Evolutionary conservation across 1,140 invertebrate genomes (phyloP).

Genomic region (Thaumatotibia leucotreta): DNA sequence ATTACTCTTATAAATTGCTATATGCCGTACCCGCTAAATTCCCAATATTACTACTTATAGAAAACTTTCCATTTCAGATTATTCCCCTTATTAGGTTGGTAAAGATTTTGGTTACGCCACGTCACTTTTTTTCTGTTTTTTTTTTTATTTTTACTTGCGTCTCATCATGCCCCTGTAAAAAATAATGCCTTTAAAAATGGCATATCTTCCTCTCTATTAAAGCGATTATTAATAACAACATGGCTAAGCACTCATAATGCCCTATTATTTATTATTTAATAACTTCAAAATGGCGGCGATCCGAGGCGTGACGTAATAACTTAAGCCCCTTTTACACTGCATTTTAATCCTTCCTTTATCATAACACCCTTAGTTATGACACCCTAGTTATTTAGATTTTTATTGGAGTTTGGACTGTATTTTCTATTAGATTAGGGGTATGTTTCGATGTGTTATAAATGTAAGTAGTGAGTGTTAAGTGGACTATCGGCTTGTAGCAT

Average conservation of each 20-base stretch:
- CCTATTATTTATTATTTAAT: slow-evolving; percentile 45
- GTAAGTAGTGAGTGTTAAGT: not conserved
- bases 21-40: no score
- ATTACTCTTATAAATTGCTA: no score
- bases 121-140: no score
- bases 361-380: slow-evolving; percentile 45
- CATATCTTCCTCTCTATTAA: not conserved
- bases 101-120: no score
- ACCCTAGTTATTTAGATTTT: slow-evolving; percentile 30
- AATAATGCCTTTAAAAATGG: not conserved
- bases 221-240: slow-evolving; percentile 11
- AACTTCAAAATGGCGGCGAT: slow-evolving; percentile 52
- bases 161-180: not conserved
- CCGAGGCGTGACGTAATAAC: slow-evolving; percentile 55
- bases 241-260: slow-evolving; percentile 16
- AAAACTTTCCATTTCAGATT: no score
- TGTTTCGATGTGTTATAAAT: not conserved
- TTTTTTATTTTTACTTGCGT: no score
- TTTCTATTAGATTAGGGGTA: not conserved
- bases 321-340: slow-evolving; percentile 57
- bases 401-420: not conserved
- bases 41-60: no score
- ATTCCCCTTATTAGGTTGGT: no score
- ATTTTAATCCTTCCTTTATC: slow-evolving; percentile 39
- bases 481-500: not conserved